Conservation (phyloP, 2,113 vertebrate genomes). For the Cromileptes altivelis region DNA sequence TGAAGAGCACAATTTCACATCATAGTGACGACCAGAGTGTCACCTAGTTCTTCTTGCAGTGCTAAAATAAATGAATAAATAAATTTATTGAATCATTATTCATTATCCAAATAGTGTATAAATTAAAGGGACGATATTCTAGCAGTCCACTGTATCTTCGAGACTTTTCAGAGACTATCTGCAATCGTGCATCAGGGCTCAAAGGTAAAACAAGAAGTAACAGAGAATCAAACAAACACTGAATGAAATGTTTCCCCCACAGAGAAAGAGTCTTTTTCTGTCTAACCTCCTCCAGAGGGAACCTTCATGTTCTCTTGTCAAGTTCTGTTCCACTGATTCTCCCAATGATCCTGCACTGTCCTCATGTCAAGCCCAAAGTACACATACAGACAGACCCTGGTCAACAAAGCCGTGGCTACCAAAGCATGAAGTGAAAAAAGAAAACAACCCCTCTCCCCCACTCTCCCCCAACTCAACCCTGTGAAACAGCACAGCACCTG, state of each 20-base stretch:
- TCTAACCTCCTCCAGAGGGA: slow-evolving; percentile 65
- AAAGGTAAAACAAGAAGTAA: slow-evolving; percentile 48
- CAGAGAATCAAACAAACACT: slow-evolving; percentile 47
- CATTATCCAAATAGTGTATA: neutral
- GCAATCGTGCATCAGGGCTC: slow-evolving; percentile 14
- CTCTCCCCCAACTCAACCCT: neutral
- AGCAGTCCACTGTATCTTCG: neutral
- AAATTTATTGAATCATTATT: neutral
- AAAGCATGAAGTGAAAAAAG: slow-evolving; percentile 79
- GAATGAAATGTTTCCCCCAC: slow-evolving; percentile 54
- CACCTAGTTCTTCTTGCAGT: neutral
- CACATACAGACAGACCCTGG: slow-evolving; percentile 69
- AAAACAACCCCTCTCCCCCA: slow-evolving; percentile 37
- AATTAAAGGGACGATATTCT: neutral
- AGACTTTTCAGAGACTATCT: neutral
- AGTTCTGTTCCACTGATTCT: slow-evolving; percentile 78
- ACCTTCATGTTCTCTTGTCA: slow-evolving; percentile 78
- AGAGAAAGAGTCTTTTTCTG: slow-evolving; percentile 54
- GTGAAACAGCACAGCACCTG: slow-evolving; percentile 56
- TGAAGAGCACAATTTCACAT: neutral
- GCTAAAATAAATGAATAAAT: neutral
- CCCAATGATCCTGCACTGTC: slow-evolving; percentile 65
- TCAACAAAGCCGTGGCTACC: slow-evolving; percentile 73
- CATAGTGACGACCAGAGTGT: neutral
- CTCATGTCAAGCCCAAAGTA: slow-evolving; percentile 72